Evolutionary conservation across 2,888 invertebrate species (phyloP), one percentile per base, ranked within the genome.

Genomic region (Leucozona laternaria): DNA sequence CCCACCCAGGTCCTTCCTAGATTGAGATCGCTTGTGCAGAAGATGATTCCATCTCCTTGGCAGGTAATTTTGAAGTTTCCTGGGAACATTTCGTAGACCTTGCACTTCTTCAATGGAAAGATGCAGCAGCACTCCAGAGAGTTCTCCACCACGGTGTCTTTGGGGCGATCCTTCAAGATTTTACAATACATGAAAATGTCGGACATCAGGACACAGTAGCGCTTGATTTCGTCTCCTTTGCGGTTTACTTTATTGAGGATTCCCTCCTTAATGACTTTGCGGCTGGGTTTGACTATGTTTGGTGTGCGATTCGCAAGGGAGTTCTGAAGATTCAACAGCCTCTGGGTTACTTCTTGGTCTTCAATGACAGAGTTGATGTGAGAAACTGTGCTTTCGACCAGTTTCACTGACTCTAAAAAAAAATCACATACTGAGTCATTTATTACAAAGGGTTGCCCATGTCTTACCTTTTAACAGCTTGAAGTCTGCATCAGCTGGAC

Each of bases 131-230:
- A 95, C 89, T 94, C 94, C 7, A 96, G 90, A 0, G 95, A 94
- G 89, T 94, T 94, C 13, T 94, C 93, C 37, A 94, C 93, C 3
- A 93, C 93, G 0, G 94, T 93, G 66, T 94, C 93, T 4, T 93
- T 91, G 17, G 90, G 31, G 1, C 92, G 91, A 37, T 92, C 92
- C 88, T 94, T 94, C 72, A 93, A 92, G 68, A 95, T 93, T 92
- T 96, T 96, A 89, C 96, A 96, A 90, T 96, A 96, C 91, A 97
- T 93, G 57, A 97, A 93, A 89, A 96, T 95, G 90, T 97, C 97
- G 17, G 94, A 96, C 92, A 96, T 94, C 17, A 96, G 93, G 88
- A 96, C 94, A 85, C 96, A 95, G 90, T 96, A 95, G 8, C 96
- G 92, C 88, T 94, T 94, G 77, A 94, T 93, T 90, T 91, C 91